Evolutionary conservation across 2,797 vertebrate species (phyloP), one percentile per base, ranked within the genome.

Genomic region (Leptatherina wallacei): DNA sequence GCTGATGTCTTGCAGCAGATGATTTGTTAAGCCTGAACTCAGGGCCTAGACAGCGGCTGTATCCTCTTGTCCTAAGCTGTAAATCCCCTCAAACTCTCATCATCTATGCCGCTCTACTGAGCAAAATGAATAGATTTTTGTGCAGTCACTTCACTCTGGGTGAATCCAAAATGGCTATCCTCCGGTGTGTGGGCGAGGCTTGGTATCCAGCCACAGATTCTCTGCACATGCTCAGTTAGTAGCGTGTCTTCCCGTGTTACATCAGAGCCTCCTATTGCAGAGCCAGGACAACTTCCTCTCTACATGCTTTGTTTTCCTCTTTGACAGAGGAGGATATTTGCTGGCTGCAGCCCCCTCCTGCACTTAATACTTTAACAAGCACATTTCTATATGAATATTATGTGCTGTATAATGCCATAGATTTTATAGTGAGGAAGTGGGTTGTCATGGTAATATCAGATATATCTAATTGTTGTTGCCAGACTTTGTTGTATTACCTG

Each of bases 141-240:
- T 61, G 69, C 71, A 79, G 80, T 65, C 59, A 14, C 40, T 42
- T 80, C 82, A 73, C 78, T 69, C 77, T 30, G 49, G 59, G 22
- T 73, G 71, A 88, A 73, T 85, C 78, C 70, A 82, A 87, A 91
- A 79, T 73, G 74, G 59, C 44, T 27, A 60, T 72, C 30, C 49
- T 60, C 40, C 70, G 63, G 2, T 70, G 55, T 36, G 36, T 60
- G 63, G 74, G 76, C 3, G 72, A 77, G 81, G 55, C 57, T 75
- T 86, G 75, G 49, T 68, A 47, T 84, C 61, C 51, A 59, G 78
- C 73, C 80, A 68, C 42, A 70, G 49, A 86, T 70, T 61, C 61
- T 61, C 83, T 83, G 86, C 86, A 80, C 89, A 92, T 87, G 88
- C 87, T 87, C 81, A 85, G 81, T 85, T 49, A 10, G 59, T 68